Evolutionary conservation across 2,888 invertebrate species (phyloP), one percentile per base, ranked within the genome.

Genomic region (Apodemia duryi): DNA sequence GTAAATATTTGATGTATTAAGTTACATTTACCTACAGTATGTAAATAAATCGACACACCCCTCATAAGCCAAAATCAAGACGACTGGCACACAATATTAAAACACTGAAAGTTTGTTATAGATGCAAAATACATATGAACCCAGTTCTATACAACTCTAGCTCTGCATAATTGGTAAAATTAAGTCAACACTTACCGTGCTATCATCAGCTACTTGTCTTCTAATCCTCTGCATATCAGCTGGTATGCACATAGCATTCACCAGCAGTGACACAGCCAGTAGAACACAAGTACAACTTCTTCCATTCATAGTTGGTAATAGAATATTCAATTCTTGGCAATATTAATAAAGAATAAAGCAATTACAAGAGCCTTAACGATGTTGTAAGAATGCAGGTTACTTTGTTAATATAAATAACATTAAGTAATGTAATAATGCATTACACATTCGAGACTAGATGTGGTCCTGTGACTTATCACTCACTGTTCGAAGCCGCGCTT

Each of bases 211-310:
- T 0, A 67, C 67, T 6, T 75, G 77, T 69, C 80, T 72, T 61
- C 69, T 73, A 13, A 67, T 61, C 11, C 80, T 72, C 29, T 64
- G 63, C 6, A 62, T 60, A 2, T 69, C 68, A 6, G 72, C 64
- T 1, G 89, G 88, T 28, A 78, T 71, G 65, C 83, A 77, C 35
- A 88, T 77, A 0, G 81, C 83, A 57, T 85, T 76, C 5, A 73
- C 77, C 66, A 88, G 51, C 38, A 90, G 67, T 38, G 78, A 79
- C 2, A 80, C 52, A 21, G 75, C 80, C 51, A 88, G 67, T 35
- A 81, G 63, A 32, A 77, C 66, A 38, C 76, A 71, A 2, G 84
- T 57, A 68, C 65, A 67, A 65, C 73, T 74, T 67, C 75, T 72
- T 62, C 78, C 75, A 73, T 73, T 77, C 90, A 91, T 89, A 67